Evolutionary conservation across 2,888 invertebrate genomes (phyloP).

Genomic region (Cynaeus angustus): DNA sequence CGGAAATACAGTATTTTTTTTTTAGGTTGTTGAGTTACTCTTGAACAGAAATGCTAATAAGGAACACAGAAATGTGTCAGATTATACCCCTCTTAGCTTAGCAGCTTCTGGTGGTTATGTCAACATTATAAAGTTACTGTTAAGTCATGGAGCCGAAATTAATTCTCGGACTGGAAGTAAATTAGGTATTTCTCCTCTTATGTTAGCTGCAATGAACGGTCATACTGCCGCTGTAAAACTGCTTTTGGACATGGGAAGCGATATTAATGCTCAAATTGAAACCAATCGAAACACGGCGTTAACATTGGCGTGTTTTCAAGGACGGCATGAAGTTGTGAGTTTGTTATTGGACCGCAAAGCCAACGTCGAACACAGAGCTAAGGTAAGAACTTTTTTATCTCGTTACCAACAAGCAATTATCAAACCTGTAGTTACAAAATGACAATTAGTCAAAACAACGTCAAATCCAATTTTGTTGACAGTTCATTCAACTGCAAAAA

Average conservation of each 20-base stretch:
- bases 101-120: slow-evolving; percentile 99
- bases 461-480: too few relatives aligned
- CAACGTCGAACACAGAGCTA: slow-evolving; percentile 99
- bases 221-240: slow-evolving; percentile 95
- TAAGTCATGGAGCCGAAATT: slow-evolving; percentile 97
- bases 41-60: slow-evolving; percentile 94
- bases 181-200: slow-evolving; percentile 97
- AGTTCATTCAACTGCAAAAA: too few relatives aligned
- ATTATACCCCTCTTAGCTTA: slow-evolving; percentile 98
- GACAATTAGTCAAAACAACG: too few relatives aligned
- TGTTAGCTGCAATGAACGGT: slow-evolving; percentile 99
- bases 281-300: slow-evolving; percentile 99
- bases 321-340: slow-evolving; percentile 98
- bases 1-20: slow-evolving; percentile 3
- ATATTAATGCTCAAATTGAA: slow-evolving; percentile 99
- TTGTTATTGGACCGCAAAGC: slow-evolving; percentile 96
- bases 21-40: slow-evolving; percentile 88
- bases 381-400: slow-evolving; percentile 77
- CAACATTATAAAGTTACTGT: slow-evolving; percentile 95
- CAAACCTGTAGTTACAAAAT: too few relatives aligned
- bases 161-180: slow-evolving; percentile 98
- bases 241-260: slow-evolving; percentile 97
- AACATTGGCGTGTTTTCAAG: slow-evolving; percentile 99
- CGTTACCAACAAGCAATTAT: too few relatives aligned
- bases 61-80: slow-evolving; percentile 98